Evolutionary conservation across 2,797 vertebrate species (phyloP).

Genomic region (Platalea minor): DNA sequence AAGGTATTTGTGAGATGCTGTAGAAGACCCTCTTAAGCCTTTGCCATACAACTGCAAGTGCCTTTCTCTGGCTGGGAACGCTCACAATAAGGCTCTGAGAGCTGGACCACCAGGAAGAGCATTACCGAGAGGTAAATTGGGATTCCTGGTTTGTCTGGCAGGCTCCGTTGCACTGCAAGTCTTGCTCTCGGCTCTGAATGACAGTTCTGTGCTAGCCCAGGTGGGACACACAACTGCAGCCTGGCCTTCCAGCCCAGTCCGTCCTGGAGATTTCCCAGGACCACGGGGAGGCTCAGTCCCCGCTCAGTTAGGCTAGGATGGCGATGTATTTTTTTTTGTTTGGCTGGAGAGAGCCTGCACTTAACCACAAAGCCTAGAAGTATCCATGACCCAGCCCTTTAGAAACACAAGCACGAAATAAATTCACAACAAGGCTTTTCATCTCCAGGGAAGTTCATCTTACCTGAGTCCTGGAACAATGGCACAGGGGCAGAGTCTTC

Average conservation of each 20-base stretch:
- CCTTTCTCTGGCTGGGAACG: neutral
- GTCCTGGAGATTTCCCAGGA: neutral
- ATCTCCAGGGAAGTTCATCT: neutral
- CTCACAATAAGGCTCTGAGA: neutral
- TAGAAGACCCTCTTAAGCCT: neutral
- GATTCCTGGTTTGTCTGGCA: neutral
- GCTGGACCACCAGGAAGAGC: neutral
- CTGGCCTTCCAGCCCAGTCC: neutral
- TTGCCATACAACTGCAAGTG: neutral
- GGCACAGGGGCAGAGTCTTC: neutral
- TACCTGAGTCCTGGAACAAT: neutral
- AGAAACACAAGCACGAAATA: neutral
- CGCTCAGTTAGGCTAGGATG: neutral
- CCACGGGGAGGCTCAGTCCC: neutral
- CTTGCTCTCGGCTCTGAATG: neutral
- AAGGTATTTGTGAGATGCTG: neutral
- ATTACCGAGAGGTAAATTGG: neutral
- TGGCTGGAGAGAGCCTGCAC: neutral
- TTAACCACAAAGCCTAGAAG: neutral
- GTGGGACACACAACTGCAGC: neutral
- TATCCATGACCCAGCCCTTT: neutral
- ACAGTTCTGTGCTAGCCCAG: neutral
- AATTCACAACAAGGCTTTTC: neutral
- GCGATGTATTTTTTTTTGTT: neutral
- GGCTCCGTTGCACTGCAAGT: accelerated